Evolutionary conservation across 2,888 invertebrate genomes (phyloP).

Genomic region (Hybos culiciformis): DNA sequence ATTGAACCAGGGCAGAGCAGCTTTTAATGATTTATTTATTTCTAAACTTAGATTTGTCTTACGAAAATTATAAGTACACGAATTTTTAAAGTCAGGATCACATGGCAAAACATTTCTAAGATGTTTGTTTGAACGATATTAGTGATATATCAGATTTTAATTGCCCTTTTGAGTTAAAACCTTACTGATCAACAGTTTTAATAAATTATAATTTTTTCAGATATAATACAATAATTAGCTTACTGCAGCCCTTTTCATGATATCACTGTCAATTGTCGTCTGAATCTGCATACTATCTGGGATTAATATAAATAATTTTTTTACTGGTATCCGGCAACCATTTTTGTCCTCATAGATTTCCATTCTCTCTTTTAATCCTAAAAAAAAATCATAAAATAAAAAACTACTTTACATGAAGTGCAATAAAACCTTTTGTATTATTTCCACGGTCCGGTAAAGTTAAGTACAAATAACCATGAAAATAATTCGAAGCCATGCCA

Average conservation of each 20-base stretch:
- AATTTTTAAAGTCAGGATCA: too few relatives aligned
- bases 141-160: too few relatives aligned
- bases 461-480: constrained; percentile 27
- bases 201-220: too few relatives aligned
- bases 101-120: too few relatives aligned
- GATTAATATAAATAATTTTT: constrained; percentile 25
- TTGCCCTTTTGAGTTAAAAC: too few relatives aligned
- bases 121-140: too few relatives aligned
- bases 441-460: constrained; percentile 18
- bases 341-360: constrained; percentile 20
- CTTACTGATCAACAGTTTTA: too few relatives aligned
- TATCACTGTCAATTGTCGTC: constrained; percentile 20
- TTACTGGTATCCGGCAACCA: constrained; percentile 20
- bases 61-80: too few relatives aligned
- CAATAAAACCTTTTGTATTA: constrained; percentile 6
- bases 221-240: neutral
- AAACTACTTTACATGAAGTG: neutral
- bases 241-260: constrained; percentile 20
- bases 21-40: too few relatives aligned
- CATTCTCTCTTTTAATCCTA: constrained; percentile 23
- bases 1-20: too few relatives aligned
- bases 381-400: neutral
- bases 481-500: constrained; percentile 31
- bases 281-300: constrained; percentile 25
- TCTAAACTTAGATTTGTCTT: too few relatives aligned